Evolutionary conservation across 2,888 invertebrate species (phyloP).

Genomic region (Rhimphoctona megacephalus): DNA sequence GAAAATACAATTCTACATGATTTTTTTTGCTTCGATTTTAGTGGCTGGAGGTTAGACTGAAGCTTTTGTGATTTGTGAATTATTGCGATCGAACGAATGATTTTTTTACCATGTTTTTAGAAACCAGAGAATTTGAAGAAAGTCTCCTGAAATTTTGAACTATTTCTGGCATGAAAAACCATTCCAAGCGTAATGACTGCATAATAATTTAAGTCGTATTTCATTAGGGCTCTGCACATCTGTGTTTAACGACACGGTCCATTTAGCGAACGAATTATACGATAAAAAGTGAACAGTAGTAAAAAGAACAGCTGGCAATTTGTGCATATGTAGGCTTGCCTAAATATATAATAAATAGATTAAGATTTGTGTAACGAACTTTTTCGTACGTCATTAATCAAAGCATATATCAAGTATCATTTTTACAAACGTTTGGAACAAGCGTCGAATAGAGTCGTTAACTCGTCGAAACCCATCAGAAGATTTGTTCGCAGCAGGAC

Average conservation of each 20-base stretch:
- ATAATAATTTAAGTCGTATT: background rate
- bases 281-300: slow-evolving; percentile 25
- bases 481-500: slow-evolving; percentile 64
- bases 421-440: slow-evolving; percentile 43
- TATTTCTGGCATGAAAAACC: background rate
- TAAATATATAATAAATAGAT: slow-evolving; percentile 15
- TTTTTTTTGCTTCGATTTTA: slow-evolving; percentile 37
- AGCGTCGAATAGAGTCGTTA: slow-evolving; percentile 73
- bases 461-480: slow-evolving; percentile 48
- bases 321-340: background rate
- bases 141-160: background rate
- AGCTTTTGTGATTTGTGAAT: slow-evolving; percentile 28
- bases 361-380: slow-evolving; percentile 66
- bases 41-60: slow-evolving; percentile 38
- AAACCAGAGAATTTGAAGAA: background rate
- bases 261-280: slow-evolving; percentile 15
- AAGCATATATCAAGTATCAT: slow-evolving; percentile 45
- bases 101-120: slow-evolving; percentile 30
- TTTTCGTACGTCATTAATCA: slow-evolving; percentile 71
- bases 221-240: background rate
- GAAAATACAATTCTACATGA: background rate
- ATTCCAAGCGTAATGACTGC: background rate
- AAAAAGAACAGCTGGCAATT: slow-evolving; percentile 39
- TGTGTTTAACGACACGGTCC: background rate
- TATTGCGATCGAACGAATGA: slow-evolving; percentile 29